Base-by-base conservation (phyloP, 2,113 vertebrate genomes). In the Dicrurus megarhynchus region DNA sequence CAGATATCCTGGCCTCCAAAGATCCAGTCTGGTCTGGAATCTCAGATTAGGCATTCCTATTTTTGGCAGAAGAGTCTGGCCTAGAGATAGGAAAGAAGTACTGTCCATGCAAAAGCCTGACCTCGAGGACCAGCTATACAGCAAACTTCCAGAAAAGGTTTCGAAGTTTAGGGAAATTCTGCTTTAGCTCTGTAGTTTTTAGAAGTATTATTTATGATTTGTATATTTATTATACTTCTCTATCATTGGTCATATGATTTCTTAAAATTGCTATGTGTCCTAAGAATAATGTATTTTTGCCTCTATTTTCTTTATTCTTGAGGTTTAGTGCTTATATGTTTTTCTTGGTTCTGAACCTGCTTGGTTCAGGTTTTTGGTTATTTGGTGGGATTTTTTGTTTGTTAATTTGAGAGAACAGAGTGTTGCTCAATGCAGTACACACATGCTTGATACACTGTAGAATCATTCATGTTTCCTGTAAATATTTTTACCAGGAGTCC, bases 251-350 rank as follows among this genome's bases (percentile, higher is more conserved):
- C 16, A 30, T 57, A 35, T 16, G 9, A 55, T 78, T 55, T 70
- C 13, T 30, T 63, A 35, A 57, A 84, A 53, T 41, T 65, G 8
- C 5, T 61, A 1, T 30, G 10, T 79, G 39, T 79, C 23, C 13
- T 39, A 50, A 60, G 8, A 28, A 56, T 39, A 68, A 55, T 1
- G 2, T 35, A n/a, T 46, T 68, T 90, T 63, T 67, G 4, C 9
- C 16, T 83, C 22, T 86, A 4, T 73, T 71, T 75, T 63, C 47
- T 49, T 60, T 78, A 67, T 39, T 79, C 6, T 50, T 80, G 21
- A 23, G 3, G 3, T 65, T 79, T 60, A 79, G 18, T 1, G 0
- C 3, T 59, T 39, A 7, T 5, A 28, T 20, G 1, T 16, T 89
- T 83, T 56, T 91, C 12, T 50, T 80, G 5, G n/a, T n/a, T n/a